phyloP scores from a whole-genome alignment of 2,888 invertebrate species.

The Autographa pulchrina region DNA sequence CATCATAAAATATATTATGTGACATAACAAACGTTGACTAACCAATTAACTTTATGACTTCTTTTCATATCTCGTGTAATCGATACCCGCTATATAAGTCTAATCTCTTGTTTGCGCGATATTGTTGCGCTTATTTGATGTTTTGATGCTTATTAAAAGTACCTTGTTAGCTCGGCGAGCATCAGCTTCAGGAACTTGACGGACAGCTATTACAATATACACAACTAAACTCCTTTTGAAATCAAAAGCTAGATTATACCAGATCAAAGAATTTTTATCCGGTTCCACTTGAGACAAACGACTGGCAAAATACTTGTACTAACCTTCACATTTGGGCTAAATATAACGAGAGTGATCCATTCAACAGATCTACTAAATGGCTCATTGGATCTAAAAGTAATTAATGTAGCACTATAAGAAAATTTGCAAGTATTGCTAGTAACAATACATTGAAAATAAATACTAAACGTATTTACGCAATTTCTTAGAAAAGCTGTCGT shows the following conservation, averaged over 20 bases:
- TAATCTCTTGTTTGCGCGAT: constrained; percentile 30
- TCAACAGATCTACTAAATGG: constrained; percentile 5
- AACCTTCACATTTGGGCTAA: constrained; percentile 35
- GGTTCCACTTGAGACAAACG: constrained; percentile 47
- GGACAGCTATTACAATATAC: background rate
- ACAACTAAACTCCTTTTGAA: background rate
- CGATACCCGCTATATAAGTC: constrained; percentile 42
- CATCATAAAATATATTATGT: constrained; percentile 63
- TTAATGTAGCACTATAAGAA: background rate
- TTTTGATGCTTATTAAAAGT: constrained; percentile 34
- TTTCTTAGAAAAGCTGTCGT: constrained; percentile 27
- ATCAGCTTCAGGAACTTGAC: background rate
- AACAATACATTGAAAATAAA: constrained; percentile 37
- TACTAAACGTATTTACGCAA: constrained; percentile 12
- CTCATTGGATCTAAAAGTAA: constrained; percentile 1
- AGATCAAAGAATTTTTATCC: constrained; percentile 52
- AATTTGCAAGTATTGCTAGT: background rate
- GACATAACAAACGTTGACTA: constrained; percentile 58
- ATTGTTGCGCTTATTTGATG: constrained; percentile 18
- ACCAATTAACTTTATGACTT: constrained; percentile 59
- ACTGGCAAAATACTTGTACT: constrained; percentile 59
- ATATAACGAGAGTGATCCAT: constrained; percentile 20
- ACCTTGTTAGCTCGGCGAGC: constrained; percentile 18
- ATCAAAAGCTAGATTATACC: constrained; percentile 49
- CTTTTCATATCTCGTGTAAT: constrained; percentile 47